phyloP scores from a whole-genome alignment of 2,797 vertebrate genomes.

The Cercopithecus mitis region DNA sequence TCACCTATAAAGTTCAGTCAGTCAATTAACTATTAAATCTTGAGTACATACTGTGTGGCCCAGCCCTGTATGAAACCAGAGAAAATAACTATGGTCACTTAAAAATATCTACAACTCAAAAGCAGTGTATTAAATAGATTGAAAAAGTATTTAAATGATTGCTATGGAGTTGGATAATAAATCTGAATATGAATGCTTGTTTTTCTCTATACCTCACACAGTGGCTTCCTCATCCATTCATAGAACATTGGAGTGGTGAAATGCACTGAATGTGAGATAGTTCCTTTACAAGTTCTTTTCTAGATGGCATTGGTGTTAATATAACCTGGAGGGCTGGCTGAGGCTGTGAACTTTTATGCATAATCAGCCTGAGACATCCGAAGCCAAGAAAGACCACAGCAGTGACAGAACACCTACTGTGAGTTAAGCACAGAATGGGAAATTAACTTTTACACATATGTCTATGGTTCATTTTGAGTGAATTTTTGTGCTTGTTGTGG shows the following conservation, averaged over 20 bases:
- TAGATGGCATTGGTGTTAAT: not conserved
- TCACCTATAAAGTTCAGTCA: not conserved
- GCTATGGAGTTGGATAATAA: not conserved
- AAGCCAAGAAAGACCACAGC: not conserved
- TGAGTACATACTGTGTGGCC: not conserved
- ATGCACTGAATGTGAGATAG: not conserved
- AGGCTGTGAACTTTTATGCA: not conserved
- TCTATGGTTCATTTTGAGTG: not conserved
- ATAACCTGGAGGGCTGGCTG: not conserved
- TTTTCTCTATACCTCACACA: not conserved
- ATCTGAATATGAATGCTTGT: not conserved
- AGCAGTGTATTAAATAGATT: not conserved
- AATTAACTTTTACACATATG: not conserved
- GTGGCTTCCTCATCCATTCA: not conserved
- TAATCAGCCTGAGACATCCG: not conserved
- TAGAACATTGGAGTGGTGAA: not conserved
- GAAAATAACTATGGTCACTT: not conserved
- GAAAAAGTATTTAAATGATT: not conserved
- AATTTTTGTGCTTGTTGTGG: not conserved
- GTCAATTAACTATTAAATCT: conserved; percentile 9
- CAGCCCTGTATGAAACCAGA: not conserved
- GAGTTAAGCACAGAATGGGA: not conserved
- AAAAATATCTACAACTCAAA: not conserved
- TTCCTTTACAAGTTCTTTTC: not conserved
- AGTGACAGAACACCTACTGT: not conserved